phyloP scores from a whole-genome alignment of 2,888 invertebrate species.

The Leptarthrus brevirostris region DNA sequence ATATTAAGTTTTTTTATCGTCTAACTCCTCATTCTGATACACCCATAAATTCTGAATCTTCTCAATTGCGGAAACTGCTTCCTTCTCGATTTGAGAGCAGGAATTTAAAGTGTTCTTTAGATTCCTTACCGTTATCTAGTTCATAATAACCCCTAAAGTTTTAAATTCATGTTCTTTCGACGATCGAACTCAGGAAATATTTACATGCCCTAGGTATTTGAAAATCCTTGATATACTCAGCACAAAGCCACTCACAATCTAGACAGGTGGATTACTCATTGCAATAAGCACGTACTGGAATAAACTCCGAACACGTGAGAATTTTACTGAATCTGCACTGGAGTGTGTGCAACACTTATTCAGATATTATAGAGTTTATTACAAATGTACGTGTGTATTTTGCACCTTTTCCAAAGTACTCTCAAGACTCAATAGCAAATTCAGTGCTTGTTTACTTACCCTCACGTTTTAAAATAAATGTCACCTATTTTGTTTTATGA shows the following conservation, averaged over 20 bases:
- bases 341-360: constrained; percentile 36
- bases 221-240: constrained; percentile 32
- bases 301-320: constrained; percentile 46
- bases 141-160: constrained; percentile 11
- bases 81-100: too few relatives aligned
- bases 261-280: constrained; percentile 47
- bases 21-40: too few relatives aligned
- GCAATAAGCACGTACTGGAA: constrained; percentile 46
- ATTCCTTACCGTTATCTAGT: too few relatives aligned
- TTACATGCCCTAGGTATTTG: constrained; percentile 35
- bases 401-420: constrained; percentile 10
- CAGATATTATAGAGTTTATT: constrained; percentile 46
- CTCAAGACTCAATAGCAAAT: constrained; percentile 11
- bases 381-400: constrained; percentile 37
- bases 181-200: neutral
- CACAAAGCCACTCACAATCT: constrained; percentile 22
- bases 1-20: too few relatives aligned
- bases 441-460: constrained; percentile 17
- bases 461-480: constrained; percentile 21
- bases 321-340: constrained; percentile 43
- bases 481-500: constrained; percentile 24
- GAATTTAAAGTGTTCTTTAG: too few relatives aligned
- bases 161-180: constrained; percentile 16
- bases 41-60: too few relatives aligned
- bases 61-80: too few relatives aligned